Percentiles rank a stretch among this genome's conserved stretches.
phyloP scores from a whole-genome alignment of 2,797 vertebrate genomes.

The Aphelocoma californica region DNA sequence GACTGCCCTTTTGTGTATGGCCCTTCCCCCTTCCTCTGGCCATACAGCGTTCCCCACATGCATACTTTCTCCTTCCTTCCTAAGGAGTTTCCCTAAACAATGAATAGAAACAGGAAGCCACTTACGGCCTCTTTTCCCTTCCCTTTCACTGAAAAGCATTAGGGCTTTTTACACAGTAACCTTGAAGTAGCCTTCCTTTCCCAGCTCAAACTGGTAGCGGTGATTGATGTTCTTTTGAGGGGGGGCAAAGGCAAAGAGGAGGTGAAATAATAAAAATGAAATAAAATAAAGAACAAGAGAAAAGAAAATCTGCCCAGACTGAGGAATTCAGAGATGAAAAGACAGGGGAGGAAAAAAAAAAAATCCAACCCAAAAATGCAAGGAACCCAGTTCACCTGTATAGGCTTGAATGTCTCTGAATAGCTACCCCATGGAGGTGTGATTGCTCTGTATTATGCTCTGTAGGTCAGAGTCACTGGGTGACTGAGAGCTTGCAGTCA shows the following conservation, averaged over 20 bases:
- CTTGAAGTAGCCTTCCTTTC: slow-evolving; percentile 17
- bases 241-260: not conserved
- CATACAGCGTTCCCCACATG: not conserved
- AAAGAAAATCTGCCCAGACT: not conserved
- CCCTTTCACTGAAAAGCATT: slow-evolving; percentile 30
- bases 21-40: not conserved
- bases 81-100: slow-evolving; percentile 34
- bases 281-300: not conserved
- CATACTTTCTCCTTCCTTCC: slow-evolving; percentile 44
- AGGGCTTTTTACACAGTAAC: slow-evolving; percentile 16
- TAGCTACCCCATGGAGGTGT: slow-evolving; percentile 34
- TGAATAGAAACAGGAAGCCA: slow-evolving; percentile 24
- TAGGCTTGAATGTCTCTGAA: not conserved
- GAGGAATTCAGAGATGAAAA: not conserved
- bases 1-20: not conserved
- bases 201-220: not conserved
- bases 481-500: slow-evolving; percentile 57
- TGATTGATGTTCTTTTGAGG: not conserved
- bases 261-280: not conserved
- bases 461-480: slow-evolving; percentile 43
- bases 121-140: not conserved
- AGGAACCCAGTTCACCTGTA: slow-evolving; percentile 4
- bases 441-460: slow-evolving; percentile 55
- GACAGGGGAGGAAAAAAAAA: too few species aligned
- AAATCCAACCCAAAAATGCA: not conserved